Evolutionary conservation across 2,888 invertebrate genomes (phyloP), one percentile per base, ranked within the genome.

Genomic region (Chaetogeoica ovagalla): DNA sequence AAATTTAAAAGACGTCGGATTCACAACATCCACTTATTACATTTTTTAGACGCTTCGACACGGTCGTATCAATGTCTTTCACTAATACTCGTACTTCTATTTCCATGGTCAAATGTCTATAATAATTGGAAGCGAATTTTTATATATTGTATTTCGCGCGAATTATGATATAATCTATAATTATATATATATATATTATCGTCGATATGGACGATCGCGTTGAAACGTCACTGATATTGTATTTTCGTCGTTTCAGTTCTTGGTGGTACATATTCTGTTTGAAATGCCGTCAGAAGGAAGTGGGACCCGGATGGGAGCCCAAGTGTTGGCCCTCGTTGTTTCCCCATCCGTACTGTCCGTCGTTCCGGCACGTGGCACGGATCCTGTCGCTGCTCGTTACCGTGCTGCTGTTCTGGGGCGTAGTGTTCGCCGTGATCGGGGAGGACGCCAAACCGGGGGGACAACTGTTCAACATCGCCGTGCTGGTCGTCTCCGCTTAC

Each of bases 221-320:
- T 4, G 30, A 30, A 30, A 30, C 30, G 30, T 4, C 30, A 30
- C 30, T 30, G 4, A 30, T 4, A 30, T 30, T 30, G 30, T 30
- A 30, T 30, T 30, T 30, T 30, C 55, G 11, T 72, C 66, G 75
- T 75, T 75, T 82, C 86, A 93, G 92, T 84, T 94, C 94, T 82
- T 94, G 94, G 94, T 91, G 94, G 89, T 94, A 91, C 87, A 88
- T 91, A 82, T 92, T 94, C 86, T 95, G 94, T 86, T 87, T 91
- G 77, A 91, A 93, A 87, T 94, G 94, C 87, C 90, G 92, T 84
- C 89, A 90, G 84, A 91, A 91, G 87, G 93, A 94, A 77, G 85
- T 85, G n/a, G 88, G 89, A 86, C 90, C 93, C 43, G 91, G 94
- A 23, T 95, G 94, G 94, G 93, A 94, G 86, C 94, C 94, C 21